These are phyloP conservation scores for Volucella zonaria DNA, from an alignment of 2,888 invertebrate genomes.

Conservation along the genomic window DNA sequence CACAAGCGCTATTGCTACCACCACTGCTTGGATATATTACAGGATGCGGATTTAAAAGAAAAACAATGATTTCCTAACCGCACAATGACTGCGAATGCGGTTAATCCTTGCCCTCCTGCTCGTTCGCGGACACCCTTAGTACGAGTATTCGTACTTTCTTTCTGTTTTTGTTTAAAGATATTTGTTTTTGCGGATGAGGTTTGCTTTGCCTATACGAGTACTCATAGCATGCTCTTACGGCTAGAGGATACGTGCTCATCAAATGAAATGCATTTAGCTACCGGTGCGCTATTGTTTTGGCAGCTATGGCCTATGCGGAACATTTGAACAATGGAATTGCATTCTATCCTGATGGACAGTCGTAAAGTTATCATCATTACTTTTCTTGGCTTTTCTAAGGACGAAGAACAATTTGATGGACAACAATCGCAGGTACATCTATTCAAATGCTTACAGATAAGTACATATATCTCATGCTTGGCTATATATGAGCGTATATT, in stretches of 20 bases:
- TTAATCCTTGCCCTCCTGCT: constrained; percentile 63
- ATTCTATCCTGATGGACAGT: constrained; percentile 70
- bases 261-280: constrained; percentile 9
- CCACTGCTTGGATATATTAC: constrained; percentile 58
- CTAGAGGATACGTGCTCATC: constrained; percentile 21
- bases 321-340: constrained; percentile 42
- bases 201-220: background rate
- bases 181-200: constrained; percentile 44
- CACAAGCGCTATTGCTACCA: constrained; percentile 27
- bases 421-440: constrained; percentile 33
- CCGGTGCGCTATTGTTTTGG: background rate
- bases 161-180: constrained; percentile 13
- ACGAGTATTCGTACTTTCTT: constrained; percentile 16
- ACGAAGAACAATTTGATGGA: constrained; percentile 41
- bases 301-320: constrained; percentile 10
- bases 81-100: constrained; percentile 70
- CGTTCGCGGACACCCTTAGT: constrained; percentile 46
- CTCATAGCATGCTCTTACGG: too few relatives aligned
- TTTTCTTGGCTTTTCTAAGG: constrained; percentile 62
- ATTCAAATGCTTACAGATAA: too few relatives aligned
- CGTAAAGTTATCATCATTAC: constrained; percentile 73
- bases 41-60: constrained; percentile 65
- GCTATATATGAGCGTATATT: background rate
- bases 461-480: background rate
- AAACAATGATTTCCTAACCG: constrained; percentile 69